These are phyloP conservation scores for Mugil cephalus DNA, from an alignment of 2,113 vertebrate genomes.

Conservation along the genomic window DNA sequence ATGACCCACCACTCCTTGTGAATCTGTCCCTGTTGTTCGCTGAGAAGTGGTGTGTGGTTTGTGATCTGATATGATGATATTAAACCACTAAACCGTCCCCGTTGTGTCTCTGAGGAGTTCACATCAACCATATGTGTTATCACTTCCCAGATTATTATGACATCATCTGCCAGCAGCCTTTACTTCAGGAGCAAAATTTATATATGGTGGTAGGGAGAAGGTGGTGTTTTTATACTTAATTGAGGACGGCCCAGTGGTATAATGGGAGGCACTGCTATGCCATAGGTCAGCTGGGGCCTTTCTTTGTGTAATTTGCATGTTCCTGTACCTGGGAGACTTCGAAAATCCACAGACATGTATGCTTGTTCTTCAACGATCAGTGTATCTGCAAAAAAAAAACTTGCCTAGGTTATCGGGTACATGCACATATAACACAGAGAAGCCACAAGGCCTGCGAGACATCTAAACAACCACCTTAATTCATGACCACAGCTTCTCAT, in stretches of 20 bases:
- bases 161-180: not conserved
- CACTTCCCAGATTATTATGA: slow-evolving; percentile 15
- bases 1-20: slow-evolving; percentile 23
- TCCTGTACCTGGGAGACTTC: no score
- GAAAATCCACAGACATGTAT: no score
- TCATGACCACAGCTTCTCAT: not conserved
- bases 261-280: no score
- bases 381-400: no score
- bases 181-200: slow-evolving; percentile 4
- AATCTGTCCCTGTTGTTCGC: not conserved
- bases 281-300: no score
- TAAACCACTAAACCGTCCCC: slow-evolving; percentile 11
- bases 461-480: slow-evolving; percentile 2
- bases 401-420: no score
- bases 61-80: slow-evolving; percentile 13
- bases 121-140: slow-evolving; percentile 30
- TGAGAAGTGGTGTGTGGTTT: slow-evolving; percentile 41
- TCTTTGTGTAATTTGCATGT: no score
- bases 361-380: no score
- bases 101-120: slow-evolving; percentile 36
- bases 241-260: no score
- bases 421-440: no score
- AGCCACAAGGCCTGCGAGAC: not conserved
- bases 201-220: not conserved
- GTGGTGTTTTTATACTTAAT: no score